Conservation (phyloP, 2,888 invertebrate genomes). For the Drosophila emarginata region DNA sequence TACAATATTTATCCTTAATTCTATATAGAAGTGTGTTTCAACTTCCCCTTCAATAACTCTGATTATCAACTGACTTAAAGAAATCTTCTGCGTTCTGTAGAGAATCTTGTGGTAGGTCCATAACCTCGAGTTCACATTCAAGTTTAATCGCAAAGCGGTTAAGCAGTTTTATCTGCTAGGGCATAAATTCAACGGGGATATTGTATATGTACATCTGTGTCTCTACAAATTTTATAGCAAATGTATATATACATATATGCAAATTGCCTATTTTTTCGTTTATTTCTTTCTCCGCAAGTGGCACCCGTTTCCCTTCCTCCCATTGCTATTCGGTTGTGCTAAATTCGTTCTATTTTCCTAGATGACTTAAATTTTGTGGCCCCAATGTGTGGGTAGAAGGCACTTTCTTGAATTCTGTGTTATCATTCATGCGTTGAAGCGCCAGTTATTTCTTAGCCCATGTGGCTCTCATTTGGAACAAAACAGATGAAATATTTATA, state of each 20-base stretch:
- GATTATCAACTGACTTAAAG: background rate
- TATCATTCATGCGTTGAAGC: background rate
- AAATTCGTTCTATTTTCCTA: background rate
- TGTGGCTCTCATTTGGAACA: no score
- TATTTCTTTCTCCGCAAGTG: background rate
- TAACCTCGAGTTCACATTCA: background rate
- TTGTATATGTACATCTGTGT: background rate
- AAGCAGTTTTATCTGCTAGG: background rate
- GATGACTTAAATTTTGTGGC: background rate
- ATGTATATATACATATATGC: background rate
- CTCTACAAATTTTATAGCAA: background rate
- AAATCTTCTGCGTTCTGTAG: background rate
- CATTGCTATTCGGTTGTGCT: background rate
- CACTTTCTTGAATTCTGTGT: background rate
- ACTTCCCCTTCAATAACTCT: no score
- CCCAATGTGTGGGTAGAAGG: background rate
- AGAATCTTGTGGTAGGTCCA: background rate
- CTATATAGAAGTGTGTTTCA: no score
- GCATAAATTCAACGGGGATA: background rate
- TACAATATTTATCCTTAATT: no score
- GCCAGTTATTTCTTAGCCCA: no score
- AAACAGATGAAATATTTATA: no score
- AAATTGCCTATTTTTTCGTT: background rate
- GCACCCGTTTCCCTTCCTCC: background rate
- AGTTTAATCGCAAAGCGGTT: background rate